Percentiles rank a stretch among this genome's conserved stretches.
phyloP scores from a whole-genome alignment of 2,797 vertebrate genomes.

The Fratercula arctica region DNA sequence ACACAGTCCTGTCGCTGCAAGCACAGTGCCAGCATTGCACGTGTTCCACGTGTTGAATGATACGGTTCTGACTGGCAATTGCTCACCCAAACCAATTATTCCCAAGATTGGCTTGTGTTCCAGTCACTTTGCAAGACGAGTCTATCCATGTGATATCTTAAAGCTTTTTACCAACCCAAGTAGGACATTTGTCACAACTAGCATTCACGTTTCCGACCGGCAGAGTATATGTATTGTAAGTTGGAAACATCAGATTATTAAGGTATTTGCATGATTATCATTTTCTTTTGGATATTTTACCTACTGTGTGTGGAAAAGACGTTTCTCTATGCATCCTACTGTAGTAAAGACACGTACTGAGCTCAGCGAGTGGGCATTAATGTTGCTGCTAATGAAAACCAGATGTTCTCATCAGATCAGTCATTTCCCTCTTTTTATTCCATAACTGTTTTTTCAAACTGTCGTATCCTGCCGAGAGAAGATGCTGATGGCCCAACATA shows the following conservation, averaged over 20 bases:
- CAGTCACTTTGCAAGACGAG: not conserved
- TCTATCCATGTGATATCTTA: not conserved
- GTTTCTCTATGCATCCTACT: not conserved
- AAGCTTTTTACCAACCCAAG: not conserved
- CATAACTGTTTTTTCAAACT: constrained; percentile 46
- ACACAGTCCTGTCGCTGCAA: not conserved
- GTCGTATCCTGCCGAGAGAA: constrained; percentile 41
- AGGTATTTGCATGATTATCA: not conserved
- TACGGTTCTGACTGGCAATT: not conserved
- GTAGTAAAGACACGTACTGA: not conserved
- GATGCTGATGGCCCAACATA: constrained; percentile 12
- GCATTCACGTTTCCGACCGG: not conserved
- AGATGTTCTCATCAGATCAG: constrained; percentile 65
- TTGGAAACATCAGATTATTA: not conserved
- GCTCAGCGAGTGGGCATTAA: constrained; percentile 23
- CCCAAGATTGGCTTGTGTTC: not conserved
- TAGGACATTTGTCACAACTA: not conserved
- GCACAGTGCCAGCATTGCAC: fast-evolving
- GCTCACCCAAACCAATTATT: not conserved
- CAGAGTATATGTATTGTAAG: not conserved
- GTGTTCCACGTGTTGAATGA: fast-evolving
- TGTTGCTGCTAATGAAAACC: constrained; percentile 56
- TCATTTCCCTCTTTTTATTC: constrained; percentile 49
- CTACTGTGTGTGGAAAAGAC: not conserved
- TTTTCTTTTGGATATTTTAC: not conserved